Evolutionary conservation across 1,140 invertebrate species (phyloP).

Genomic region (Zaprionus nigranus): DNA sequence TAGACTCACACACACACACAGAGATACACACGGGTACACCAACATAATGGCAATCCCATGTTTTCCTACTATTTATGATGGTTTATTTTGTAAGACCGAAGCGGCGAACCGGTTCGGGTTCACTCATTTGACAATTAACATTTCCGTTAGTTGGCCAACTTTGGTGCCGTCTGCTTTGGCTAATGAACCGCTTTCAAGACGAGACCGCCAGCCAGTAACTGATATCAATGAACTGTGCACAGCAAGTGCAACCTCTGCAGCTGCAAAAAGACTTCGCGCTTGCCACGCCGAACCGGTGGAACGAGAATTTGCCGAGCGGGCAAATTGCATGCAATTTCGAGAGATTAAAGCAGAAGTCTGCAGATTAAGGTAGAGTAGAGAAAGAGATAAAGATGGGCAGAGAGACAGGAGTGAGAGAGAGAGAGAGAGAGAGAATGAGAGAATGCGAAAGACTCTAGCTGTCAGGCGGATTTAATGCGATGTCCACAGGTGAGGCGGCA

Average conservation of each 20-base stretch:
- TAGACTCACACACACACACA: slow-evolving; percentile 16
- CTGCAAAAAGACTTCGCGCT: not conserved
- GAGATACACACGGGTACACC: not conserved
- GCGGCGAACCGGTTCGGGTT: slow-evolving; percentile 61
- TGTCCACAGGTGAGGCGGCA: slow-evolving; percentile 46
- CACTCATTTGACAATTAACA: slow-evolving; percentile 79
- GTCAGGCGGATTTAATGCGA: slow-evolving; percentile 7
- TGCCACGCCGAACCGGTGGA: slow-evolving; percentile 54
- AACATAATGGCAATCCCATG: slow-evolving; percentile 57
- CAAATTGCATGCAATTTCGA: slow-evolving; percentile 17
- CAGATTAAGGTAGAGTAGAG: not conserved
- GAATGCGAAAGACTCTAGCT: not conserved
- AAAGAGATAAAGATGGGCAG: not conserved
- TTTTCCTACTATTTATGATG: slow-evolving; percentile 77
- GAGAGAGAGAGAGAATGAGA: not conserved
- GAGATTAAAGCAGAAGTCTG: slow-evolving; percentile 25
- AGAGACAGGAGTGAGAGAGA: not conserved
- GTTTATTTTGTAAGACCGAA: slow-evolving; percentile 73
- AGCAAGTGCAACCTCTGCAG: slow-evolving; percentile 33
- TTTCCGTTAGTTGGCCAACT: slow-evolving; percentile 82
- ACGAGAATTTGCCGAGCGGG: slow-evolving; percentile 53
- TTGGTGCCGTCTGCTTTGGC: slow-evolving; percentile 81
- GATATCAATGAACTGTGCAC: slow-evolving; percentile 64
- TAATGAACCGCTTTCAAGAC: slow-evolving; percentile 68
- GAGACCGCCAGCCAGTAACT: slow-evolving; percentile 15